Conservation (phyloP, 2,888 invertebrate species). For the Calephelis perditalis region DNA sequence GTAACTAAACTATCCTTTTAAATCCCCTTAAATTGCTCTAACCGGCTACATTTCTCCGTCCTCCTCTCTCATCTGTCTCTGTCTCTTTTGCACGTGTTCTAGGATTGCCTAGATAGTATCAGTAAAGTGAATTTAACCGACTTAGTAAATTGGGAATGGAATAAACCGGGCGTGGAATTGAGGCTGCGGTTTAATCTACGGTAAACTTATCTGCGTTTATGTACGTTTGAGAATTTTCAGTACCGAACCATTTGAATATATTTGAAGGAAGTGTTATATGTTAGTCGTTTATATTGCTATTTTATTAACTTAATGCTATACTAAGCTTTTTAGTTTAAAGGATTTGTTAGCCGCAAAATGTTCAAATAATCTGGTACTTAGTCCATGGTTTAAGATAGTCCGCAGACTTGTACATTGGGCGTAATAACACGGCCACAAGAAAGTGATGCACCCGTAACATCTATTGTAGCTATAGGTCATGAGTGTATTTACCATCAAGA, state of each 20-base stretch:
- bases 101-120: conserved; percentile 22
- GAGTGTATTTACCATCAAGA: too few relatives aligned
- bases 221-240: conserved; percentile 12
- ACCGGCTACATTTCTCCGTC: conserved; percentile 16
- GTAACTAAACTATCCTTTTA: neutral
- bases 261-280: conserved; percentile 1
- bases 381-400: too few relatives aligned
- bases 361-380: too few relatives aligned
- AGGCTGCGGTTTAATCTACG: conserved; percentile 17
- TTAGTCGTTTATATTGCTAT: too few relatives aligned
- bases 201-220: conserved; percentile 11
- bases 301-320: too few relatives aligned
- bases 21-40: conserved; percentile 13
- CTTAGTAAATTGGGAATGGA: conserved; percentile 18
- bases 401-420: too few relatives aligned
- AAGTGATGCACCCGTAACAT: too few relatives aligned
- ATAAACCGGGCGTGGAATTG: conserved; percentile 16
- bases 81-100: conserved; percentile 20
- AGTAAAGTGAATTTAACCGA: conserved; percentile 24
- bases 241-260: conserved; percentile 2
- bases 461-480: too few relatives aligned
- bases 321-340: too few relatives aligned
- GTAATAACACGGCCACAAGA: too few relatives aligned
- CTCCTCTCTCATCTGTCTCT: conserved; percentile 15
- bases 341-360: too few relatives aligned